Evolutionary conservation across 2,113 vertebrate genomes (phyloP).

Genomic region (Bothrops jararaca): DNA sequence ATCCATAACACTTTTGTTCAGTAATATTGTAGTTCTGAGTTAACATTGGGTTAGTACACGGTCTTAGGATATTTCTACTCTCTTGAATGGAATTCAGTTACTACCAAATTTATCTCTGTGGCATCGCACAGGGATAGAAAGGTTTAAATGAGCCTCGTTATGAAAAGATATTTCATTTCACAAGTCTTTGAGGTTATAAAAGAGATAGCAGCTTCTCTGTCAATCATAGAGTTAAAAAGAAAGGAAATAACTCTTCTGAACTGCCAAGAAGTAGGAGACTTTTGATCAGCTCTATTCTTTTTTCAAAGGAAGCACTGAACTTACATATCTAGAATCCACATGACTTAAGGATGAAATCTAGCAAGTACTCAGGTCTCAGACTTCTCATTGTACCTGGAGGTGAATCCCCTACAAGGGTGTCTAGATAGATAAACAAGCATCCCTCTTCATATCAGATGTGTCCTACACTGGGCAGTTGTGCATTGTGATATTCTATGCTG

Average conservation of each 20-base stretch:
- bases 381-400: background rate
- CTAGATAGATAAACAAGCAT: background rate
- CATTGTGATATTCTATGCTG: background rate
- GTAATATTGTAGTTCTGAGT: slow-evolving; percentile 38
- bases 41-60: slow-evolving; percentile 28
- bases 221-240: background rate
- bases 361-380: background rate
- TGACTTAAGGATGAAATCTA: background rate
- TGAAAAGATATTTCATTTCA: slow-evolving; percentile 38
- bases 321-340: background rate
- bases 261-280: background rate
- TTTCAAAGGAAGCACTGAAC: background rate
- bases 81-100: background rate
- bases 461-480: too few relatives aligned
- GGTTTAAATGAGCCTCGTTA: background rate
- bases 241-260: background rate
- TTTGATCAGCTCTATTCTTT: background rate
- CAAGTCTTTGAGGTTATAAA: background rate
- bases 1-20: slow-evolving; percentile 10
- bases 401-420: background rate
- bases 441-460: background rate
- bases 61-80: background rate
- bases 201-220: background rate
- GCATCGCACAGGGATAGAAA: slow-evolving; percentile 13
- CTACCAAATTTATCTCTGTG: background rate